Evolutionary conservation across 2,888 invertebrate species (phyloP).

Genomic region (Epirrhoe tristata): DNA sequence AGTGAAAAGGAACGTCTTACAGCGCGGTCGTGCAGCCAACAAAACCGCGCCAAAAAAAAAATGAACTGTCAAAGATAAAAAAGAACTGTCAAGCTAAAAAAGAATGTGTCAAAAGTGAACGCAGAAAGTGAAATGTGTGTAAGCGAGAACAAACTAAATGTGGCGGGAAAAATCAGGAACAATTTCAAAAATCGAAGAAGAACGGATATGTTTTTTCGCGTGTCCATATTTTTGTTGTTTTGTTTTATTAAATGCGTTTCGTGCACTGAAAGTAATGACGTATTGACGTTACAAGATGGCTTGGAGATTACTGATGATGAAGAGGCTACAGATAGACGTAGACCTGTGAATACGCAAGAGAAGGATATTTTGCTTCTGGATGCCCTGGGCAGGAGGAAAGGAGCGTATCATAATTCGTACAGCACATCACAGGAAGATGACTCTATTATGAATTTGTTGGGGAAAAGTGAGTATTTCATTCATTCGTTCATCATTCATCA

Average conservation of each 20-base stretch:
- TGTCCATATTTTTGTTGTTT: slow-evolving; percentile 43
- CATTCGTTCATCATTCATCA: background rate
- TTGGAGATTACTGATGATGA: slow-evolving; percentile 68
- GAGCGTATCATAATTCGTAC: slow-evolving; percentile 76
- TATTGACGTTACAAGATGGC: slow-evolving; percentile 76
- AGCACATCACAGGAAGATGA: slow-evolving; percentile 85
- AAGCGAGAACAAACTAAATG: slow-evolving; percentile 56
- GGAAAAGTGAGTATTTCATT: slow-evolving; percentile 89
- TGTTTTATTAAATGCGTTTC: background rate
- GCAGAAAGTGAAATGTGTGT: slow-evolving; percentile 61
- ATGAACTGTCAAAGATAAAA: slow-evolving; percentile 19
- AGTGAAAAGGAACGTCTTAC: slow-evolving; percentile 74
- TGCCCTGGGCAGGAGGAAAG: slow-evolving; percentile 88
- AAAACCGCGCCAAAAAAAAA: slow-evolving; percentile 61
- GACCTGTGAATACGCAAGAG: slow-evolving; percentile 88
- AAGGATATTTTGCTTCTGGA: slow-evolving; percentile 91
- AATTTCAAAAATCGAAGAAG: slow-evolving; percentile 73
- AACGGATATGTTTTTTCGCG: slow-evolving; percentile 43
- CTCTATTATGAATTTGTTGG: slow-evolving; percentile 93
- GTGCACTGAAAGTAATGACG: slow-evolving; percentile 72
- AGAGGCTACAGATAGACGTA: slow-evolving; percentile 69
- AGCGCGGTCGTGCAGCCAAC: slow-evolving; percentile 58
- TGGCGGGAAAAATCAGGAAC: slow-evolving; percentile 59
- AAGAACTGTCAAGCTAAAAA: slow-evolving; percentile 37
- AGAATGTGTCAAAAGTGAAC: slow-evolving; percentile 51